These are phyloP conservation scores for Platalea minor DNA, from an alignment of 2,797 vertebrate genomes.

Conservation along the genomic window DNA sequence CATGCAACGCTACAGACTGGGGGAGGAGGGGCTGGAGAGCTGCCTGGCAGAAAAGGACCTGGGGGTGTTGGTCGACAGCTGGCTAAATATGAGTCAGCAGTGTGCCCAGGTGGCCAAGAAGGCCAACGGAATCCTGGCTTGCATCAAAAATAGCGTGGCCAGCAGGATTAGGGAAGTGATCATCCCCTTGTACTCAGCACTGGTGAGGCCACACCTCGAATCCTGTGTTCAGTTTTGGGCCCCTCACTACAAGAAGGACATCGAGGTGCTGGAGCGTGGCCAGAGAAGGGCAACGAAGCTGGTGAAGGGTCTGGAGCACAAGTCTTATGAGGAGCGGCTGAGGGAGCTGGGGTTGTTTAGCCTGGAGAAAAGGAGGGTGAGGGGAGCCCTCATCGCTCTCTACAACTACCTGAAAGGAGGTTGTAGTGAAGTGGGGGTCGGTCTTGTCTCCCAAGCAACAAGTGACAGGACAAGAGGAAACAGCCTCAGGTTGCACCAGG, in stretches of 20 bases:
- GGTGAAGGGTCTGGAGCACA: background rate
- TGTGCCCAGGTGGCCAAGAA: background rate
- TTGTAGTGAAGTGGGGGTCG: accelerated
- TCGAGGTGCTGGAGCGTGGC: accelerated
- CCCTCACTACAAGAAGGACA: background rate
- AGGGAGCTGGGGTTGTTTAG: accelerated
- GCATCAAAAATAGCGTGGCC: accelerated
- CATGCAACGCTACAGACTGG: accelerated
- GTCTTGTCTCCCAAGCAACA: background rate
- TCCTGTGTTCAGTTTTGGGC: background rate
- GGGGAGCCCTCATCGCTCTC: accelerated
- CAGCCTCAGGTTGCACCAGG: accelerated
- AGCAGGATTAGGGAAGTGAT: accelerated
- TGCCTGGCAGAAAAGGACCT: accelerated
- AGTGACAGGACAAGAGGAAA: background rate
- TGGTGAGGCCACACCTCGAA: accelerated
- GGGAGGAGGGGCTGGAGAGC: background rate
- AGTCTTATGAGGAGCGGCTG: background rate
- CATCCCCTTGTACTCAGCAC: accelerated
- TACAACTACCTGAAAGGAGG: background rate
- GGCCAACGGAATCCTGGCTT: background rate
- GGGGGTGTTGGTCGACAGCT: accelerated
- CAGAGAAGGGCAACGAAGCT: accelerated
- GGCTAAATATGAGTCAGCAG: accelerated
- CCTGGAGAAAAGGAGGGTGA: background rate